Conservation (phyloP, 2,888 invertebrate species). For the Lithophane ornitopus region DNA sequence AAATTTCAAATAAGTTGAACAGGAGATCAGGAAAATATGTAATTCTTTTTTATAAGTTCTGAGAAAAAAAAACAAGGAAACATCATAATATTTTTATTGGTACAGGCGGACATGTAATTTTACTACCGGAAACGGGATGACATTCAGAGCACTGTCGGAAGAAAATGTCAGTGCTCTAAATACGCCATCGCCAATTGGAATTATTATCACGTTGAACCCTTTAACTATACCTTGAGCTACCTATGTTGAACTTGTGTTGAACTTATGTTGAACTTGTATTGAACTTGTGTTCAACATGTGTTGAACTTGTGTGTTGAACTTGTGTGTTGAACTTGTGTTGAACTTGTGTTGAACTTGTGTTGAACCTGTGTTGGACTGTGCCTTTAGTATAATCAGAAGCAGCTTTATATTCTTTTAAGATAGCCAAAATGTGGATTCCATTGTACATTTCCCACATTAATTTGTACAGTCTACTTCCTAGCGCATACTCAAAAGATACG, state of each 20-base stretch:
- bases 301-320: no score
- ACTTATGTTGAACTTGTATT: no score
- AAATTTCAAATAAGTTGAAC: neutral
- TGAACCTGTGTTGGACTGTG: neutral
- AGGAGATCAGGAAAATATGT: neutral
- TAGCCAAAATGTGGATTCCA: neutral
- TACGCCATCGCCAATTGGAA: neutral
- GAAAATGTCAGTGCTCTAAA: neutral
- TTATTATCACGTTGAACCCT: neutral
- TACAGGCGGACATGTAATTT: neutral
- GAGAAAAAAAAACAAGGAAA: neutral
- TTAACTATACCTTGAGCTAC: neutral
- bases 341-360: no score
- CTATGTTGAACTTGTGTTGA: no score
- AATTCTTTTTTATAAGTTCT: neutral
- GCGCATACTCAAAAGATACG: neutral
- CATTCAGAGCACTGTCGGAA: conserved; percentile 7
- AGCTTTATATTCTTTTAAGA: neutral
- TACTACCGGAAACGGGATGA: neutral
- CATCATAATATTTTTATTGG: neutral
- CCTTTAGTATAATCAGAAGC: no score
- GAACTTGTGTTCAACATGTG: no score
- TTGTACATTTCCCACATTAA: neutral
- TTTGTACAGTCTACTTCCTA: neutral
- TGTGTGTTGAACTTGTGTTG: no score